Percentiles rank a stretch among this genome's conserved stretches.
Evolutionary conservation across 2,797 vertebrate genomes (phyloP).

Genomic region (Pantherophis vulpinus): DNA sequence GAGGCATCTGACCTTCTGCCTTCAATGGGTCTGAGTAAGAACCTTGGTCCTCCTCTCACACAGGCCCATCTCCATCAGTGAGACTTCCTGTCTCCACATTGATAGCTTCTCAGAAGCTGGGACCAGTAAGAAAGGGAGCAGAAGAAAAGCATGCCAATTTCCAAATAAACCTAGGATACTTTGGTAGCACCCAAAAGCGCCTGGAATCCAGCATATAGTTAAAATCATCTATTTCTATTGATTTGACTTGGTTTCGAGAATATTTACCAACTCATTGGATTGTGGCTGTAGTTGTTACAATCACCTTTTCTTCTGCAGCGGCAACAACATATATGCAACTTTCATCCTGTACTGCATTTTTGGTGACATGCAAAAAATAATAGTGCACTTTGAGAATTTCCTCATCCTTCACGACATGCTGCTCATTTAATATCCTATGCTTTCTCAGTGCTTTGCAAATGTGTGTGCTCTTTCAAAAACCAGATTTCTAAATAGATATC

Average conservation of each 20-base stretch:
- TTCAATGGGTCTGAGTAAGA: background rate
- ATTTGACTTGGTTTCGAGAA: background rate
- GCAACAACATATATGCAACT: background rate
- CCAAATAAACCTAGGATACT: background rate
- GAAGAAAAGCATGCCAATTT: background rate
- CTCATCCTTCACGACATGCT: slow-evolving; percentile 34
- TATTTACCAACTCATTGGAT: background rate
- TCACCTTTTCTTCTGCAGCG: background rate
- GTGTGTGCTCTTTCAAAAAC: background rate
- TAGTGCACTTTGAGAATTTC: slow-evolving; percentile 36
- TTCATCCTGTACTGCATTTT: background rate
- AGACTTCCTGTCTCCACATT: background rate
- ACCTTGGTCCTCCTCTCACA: background rate
- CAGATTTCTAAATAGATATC: background rate
- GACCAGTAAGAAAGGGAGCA: background rate
- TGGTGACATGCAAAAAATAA: slow-evolving; percentile 1
- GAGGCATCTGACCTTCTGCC: background rate
- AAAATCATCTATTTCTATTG: background rate
- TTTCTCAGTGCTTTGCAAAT: background rate
- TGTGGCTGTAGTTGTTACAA: background rate
- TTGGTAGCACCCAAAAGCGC: background rate
- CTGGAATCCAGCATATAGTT: background rate
- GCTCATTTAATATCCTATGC: slow-evolving; percentile 11
- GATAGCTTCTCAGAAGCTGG: background rate
- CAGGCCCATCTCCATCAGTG: background rate